A percentile compares a stretch with the other conserved stretches of the same genome.
phyloP scores from a whole-genome alignment of 1,140 invertebrate genomes.

The Schmidtea mediterranea region DNA sequence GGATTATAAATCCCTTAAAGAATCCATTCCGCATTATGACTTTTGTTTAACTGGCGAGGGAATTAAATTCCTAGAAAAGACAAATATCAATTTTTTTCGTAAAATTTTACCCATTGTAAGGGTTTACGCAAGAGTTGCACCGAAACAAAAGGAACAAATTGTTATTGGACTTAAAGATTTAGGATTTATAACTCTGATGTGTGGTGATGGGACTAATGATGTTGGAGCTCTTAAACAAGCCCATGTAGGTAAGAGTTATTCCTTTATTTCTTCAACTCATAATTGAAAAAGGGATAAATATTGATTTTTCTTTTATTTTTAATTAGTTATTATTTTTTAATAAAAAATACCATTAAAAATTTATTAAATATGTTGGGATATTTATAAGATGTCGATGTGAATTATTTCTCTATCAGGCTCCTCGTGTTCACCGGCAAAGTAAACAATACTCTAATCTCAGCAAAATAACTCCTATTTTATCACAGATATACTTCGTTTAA shows the following conservation, averaged over 20 bases:
- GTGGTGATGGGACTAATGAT: conserved; percentile 99
- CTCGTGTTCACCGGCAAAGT: too few relatives aligned
- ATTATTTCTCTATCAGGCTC: too few relatives aligned
- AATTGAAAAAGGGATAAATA: too few relatives aligned
- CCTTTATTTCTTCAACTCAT: background rate
- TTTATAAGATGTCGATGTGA: too few relatives aligned
- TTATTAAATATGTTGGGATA: too few relatives aligned
- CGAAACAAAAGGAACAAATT: conserved; percentile 17
- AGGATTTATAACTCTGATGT: conserved; percentile 79
- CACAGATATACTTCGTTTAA: too few relatives aligned
- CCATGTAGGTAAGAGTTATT: conserved; percentile 48
- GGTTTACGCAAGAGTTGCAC: conserved; percentile 25
- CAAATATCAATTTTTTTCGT: conserved; percentile 37
- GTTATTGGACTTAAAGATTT: conserved; percentile 53
- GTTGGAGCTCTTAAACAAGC: conserved; percentile 98
- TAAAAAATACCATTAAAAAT: too few relatives aligned
- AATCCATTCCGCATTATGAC: conserved; percentile 43
- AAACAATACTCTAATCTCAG: too few relatives aligned
- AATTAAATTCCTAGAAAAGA: conserved; percentile 40
- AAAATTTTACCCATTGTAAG: conserved; percentile 49
- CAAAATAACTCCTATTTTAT: too few relatives aligned
- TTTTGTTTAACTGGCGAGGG: conserved; percentile 75
- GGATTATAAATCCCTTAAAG: conserved; percentile 17
- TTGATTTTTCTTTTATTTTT: too few relatives aligned
- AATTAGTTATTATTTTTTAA: too few relatives aligned